phyloP scores from a whole-genome alignment of 2,797 vertebrate genomes.

The Alosa sapidissima region DNA sequence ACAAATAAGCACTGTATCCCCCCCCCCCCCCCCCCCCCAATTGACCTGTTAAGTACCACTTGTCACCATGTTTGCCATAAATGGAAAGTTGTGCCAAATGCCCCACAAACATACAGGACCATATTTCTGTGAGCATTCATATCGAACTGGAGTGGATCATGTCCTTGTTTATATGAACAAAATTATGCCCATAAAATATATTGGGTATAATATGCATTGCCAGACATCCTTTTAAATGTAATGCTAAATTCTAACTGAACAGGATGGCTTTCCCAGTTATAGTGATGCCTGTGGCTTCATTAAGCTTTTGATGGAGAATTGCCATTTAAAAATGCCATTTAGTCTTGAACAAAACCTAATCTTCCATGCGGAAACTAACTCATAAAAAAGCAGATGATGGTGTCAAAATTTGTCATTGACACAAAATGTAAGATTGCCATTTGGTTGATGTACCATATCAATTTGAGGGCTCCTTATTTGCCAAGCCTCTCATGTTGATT shows the following conservation, averaged over 20 bases:
- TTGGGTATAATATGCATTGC: background rate
- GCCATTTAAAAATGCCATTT: conserved; percentile 19
- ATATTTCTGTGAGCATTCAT: conserved; percentile 12
- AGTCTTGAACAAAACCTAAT: conserved; percentile 1
- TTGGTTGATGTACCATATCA: conserved; percentile 17
- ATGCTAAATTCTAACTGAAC: background rate
- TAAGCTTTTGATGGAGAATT: background rate
- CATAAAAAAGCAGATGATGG: background rate
- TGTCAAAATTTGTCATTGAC: conserved; percentile 17
- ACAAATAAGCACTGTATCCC: background rate
- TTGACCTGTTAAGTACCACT: conserved; percentile 15
- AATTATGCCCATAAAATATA: background rate
- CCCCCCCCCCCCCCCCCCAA: too few relatives aligned
- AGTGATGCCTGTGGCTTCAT: background rate
- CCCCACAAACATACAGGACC: background rate
- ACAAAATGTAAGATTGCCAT: conserved; percentile 6
- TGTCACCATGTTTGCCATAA: conserved; percentile 20
- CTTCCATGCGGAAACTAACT: conserved; percentile 14
- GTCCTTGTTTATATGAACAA: background rate
- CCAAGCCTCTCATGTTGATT: conserved; percentile 48
- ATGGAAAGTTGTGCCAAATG: conserved; percentile 7
- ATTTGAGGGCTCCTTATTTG: conserved; percentile 47
- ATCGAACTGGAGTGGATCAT: background rate
- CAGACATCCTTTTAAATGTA: conserved; percentile 8
- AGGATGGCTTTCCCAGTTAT: background rate